Base-by-base conservation (phyloP, 2,113 vertebrate genomes). In the Nycticorax nycticorax region DNA sequence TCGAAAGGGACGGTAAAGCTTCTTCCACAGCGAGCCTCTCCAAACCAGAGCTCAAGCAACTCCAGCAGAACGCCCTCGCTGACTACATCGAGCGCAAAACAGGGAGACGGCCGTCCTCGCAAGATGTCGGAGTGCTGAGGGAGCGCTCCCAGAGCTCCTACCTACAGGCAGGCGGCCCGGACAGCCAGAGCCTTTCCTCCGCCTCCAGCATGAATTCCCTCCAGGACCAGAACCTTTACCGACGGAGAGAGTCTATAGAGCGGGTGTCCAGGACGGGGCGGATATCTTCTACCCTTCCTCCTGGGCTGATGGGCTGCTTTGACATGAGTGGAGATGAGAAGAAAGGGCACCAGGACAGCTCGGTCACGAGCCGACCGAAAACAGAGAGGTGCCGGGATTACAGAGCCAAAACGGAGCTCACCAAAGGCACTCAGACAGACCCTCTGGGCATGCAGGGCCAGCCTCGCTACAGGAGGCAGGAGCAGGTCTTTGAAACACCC, bases 51-150 rank as follows among this genome's bases (percentile, higher is more conserved):
- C 97, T 99, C 28, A 99, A 98, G 74, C 99, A 99, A 75, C 97
- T 99, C 55, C 99, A 99, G 97, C 99, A 99, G 79, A 99, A 98
- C 1, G 99, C 99, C 8, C 98, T 99, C 6, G 98, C 98, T 0
- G 99, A 99, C 86, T 99, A 99, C 52, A 96, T 99, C 5, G 98
- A 99, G 94, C 99, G 99, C 83, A 99, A 99, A 96, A 99, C 97
- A 0, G 98, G 98, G 21, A 91, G 90, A 9, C 98, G 98, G 66
- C 98, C 98, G 1, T 96, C 96, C 24, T 89, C 96, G 1, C 97
- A 88, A 24, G 98, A 98, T 6, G 14, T 67, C 0, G 91, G 95
- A 26, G 74, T 79, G 50, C 94, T 96, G 45, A 95, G 85, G 47
- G 97, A 98, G 47, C 98, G 98, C 30, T 98, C 98, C 27, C 98